phyloP scores from a whole-genome alignment of 30 jellyfish, hydroid and myxozoan genomes.

The Chironex yamaguchii region DNA sequence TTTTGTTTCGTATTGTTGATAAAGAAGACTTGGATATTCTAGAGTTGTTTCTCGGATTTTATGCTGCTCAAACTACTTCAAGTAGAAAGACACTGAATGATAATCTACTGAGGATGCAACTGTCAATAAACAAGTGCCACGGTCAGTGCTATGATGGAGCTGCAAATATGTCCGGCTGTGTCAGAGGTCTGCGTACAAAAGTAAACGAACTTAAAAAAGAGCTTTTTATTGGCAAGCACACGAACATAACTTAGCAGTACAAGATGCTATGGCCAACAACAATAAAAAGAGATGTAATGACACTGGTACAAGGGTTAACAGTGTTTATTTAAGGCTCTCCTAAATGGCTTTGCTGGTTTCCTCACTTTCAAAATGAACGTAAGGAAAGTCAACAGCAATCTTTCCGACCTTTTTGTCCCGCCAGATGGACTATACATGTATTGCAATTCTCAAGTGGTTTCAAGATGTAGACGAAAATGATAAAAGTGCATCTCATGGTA shows the following conservation, averaged over 20 bases:
- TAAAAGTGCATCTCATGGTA: background rate
- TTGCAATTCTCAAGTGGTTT: background rate
- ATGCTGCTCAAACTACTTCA: constrained; percentile 24
- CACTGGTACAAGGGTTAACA: constrained; percentile 19
- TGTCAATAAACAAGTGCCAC: background rate
- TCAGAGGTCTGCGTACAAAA: background rate
- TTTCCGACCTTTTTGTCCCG: background rate
- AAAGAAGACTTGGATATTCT: background rate
- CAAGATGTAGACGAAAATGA: background rate
- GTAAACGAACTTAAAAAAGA: background rate
- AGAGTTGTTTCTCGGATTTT: constrained; percentile 11
- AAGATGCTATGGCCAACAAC: constrained; percentile 28
- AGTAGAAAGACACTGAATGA: background rate
- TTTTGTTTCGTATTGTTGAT: constrained; percentile 32
- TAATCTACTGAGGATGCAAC: background rate
- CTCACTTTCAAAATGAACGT: constrained; percentile 37
- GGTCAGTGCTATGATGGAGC: constrained; percentile 47
- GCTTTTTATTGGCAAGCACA: background rate
- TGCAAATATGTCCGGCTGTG: constrained; percentile 27
- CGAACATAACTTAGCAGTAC: background rate
- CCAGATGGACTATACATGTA: background rate
- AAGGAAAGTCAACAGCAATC: constrained; percentile 13
- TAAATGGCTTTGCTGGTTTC: constrained; percentile 46
- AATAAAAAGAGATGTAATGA: background rate
- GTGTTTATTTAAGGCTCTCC: constrained; percentile 64